Evolutionary conservation across 1,140 invertebrate genomes (phyloP), one percentile per base, ranked within the genome.

Genomic region (Saxidomus purpurata): DNA sequence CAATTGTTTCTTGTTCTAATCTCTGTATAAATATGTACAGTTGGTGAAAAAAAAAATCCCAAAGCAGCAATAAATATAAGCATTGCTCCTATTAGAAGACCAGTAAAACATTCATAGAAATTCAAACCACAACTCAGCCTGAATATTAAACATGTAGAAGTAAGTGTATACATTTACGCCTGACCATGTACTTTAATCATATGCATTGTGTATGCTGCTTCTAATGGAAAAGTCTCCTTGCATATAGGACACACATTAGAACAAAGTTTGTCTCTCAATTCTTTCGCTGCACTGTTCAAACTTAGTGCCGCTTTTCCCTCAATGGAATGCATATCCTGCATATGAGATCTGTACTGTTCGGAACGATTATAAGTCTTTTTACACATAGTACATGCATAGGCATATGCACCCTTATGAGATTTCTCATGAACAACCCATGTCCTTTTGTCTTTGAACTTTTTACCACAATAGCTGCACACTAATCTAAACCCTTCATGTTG

Each of bases 361-460:
- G 67, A 55, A 36, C 67, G 40, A 43, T 71, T 74, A 38, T 55
- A 85, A 19, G 83, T 71, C 47, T 22, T 85, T 52, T 74, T 85
- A 74, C 83, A 85, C 69, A 71, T 2, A 38, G 47, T 6, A 38
- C 83, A 85, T 34, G 83, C 63, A 55, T 76, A 85, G 0, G 74
- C 83, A 36, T 85, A 85, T 0, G 49, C 69, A 31, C 83, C 83
- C 36, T 85, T 85, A 47, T 85, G 83, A 0, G 83, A 85, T 34
- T 74, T 85, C 83, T 85, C 83, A 55, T 85, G 83, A 17, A 49
- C 25, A 11, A 47, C 1, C 83, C 83, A 85, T 17, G 61, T 71
- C 15, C 69, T 43, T 36, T 76, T 85, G 38, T 85, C 83, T 52
- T 85, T 85, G 34, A 85, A 85, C 49, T 69, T 55, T 40, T 85